Conservation (phyloP, 2,797 vertebrate species). For the Pangasius mekongensis region DNA sequence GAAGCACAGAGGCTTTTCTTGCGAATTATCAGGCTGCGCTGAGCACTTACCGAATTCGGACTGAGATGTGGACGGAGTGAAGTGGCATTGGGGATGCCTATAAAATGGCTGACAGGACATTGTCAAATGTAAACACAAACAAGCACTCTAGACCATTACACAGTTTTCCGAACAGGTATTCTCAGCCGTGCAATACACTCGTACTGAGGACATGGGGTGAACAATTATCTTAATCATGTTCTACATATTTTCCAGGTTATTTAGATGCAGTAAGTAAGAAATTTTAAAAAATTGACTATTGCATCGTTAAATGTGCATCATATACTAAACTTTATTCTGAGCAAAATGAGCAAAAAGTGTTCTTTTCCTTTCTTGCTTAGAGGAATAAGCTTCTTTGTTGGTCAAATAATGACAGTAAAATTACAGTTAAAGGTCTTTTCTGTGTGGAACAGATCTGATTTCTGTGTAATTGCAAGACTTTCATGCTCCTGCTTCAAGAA, state of each 20-base stretch:
- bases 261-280: background rate
- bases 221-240: background rate
- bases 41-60: background rate
- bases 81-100: background rate
- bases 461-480: background rate
- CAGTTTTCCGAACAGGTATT: background rate
- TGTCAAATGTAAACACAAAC: background rate
- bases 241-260: background rate
- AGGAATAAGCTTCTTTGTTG: background rate
- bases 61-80: background rate
- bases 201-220: background rate
- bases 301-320: background rate
- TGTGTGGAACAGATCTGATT: background rate
- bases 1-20: background rate
- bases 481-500: background rate
- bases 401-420: slow-evolving; percentile 2
- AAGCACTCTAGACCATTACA: background rate
- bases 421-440: too few relatives aligned
- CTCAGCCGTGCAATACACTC: background rate
- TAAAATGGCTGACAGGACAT: background rate
- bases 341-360: background rate
- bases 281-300: background rate
- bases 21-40: background rate
- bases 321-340: background rate
- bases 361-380: background rate